phyloP scores from a whole-genome alignment of 2,888 invertebrate species.

The Cephus spinipes region DNA sequence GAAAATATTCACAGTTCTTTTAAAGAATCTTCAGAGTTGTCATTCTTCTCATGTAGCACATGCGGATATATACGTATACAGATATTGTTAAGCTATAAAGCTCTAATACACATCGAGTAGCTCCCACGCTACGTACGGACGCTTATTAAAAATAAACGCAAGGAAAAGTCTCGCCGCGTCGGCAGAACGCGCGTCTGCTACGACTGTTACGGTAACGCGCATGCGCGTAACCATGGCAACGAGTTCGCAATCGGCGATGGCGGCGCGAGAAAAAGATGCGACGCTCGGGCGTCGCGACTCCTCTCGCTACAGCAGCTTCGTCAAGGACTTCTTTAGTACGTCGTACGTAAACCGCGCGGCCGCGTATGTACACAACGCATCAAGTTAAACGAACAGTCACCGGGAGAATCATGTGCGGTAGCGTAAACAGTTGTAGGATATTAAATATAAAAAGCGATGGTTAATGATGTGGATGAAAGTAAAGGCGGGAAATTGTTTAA shows the following conservation, averaged over 20 bases:
- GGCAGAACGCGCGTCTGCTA: neutral
- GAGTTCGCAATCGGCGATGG: constrained; percentile 9
- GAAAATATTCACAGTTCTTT: neutral
- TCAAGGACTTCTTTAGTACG: neutral
- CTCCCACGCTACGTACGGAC: neutral
- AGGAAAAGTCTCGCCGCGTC: neutral
- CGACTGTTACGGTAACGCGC: neutral
- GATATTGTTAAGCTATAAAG: neutral
- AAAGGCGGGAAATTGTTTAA: neutral
- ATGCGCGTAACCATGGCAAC: neutral
- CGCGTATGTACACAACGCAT: neutral
- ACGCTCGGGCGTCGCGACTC: neutral
- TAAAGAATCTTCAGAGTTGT: neutral
- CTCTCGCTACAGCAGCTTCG: neutral
- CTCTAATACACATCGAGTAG: neutral
- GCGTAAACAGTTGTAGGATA: constrained; percentile 3
- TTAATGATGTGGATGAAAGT: neutral
- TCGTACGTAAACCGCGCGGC: neutral
- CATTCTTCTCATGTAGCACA: neutral
- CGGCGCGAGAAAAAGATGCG: neutral
- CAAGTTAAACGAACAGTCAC: neutral
- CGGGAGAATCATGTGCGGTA: constrained; percentile 1
- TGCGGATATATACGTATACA: neutral
- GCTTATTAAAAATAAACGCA: neutral
- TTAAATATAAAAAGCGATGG: neutral